Conservation (phyloP, 2,888 invertebrate species). For the Lycophotia porphyrea region DNA sequence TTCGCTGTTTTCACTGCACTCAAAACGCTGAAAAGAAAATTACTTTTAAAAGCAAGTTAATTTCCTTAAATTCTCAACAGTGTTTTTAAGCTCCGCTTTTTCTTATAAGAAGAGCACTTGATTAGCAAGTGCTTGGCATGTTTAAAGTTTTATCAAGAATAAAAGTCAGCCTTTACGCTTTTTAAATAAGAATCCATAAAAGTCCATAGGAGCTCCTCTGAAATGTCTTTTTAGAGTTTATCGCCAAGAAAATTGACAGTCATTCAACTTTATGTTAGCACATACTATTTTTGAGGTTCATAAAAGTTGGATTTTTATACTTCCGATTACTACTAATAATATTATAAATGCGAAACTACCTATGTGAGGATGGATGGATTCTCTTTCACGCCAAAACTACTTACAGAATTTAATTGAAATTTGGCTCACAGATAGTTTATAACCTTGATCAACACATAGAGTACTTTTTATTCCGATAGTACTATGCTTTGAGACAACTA, state of each 20-base stretch:
- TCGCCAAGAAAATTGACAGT: constrained; percentile 29
- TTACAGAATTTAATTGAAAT: too few species aligned
- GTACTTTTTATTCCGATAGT: too few species aligned
- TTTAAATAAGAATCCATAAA: constrained; percentile 13
- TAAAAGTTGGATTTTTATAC: not conserved
- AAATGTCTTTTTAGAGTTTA: constrained; percentile 19
- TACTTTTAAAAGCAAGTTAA: not conserved
- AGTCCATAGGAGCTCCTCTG: not conserved
- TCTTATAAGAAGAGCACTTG: constrained; percentile 17
- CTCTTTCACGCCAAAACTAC: too few species aligned
- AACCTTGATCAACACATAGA: too few species aligned
- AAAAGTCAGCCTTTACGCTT: constrained; percentile 2
- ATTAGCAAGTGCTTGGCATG: constrained; percentile 8
- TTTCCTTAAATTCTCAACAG: not conserved
- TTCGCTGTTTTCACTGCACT: not conserved
- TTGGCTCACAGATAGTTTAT: too few species aligned
- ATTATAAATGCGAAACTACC: too few species aligned
- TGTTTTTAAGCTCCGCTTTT: constrained; percentile 1
- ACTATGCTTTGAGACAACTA: too few species aligned
- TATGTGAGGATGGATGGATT: too few species aligned
- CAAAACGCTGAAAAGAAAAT: not conserved
- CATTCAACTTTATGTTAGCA: not conserved
- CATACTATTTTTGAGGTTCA: not conserved
- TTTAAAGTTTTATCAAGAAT: constrained; percentile 1
- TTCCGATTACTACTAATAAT: not conserved